Base-by-base conservation (phyloP, 2,113 vertebrate species). In the Caranx melampygus region DNA sequence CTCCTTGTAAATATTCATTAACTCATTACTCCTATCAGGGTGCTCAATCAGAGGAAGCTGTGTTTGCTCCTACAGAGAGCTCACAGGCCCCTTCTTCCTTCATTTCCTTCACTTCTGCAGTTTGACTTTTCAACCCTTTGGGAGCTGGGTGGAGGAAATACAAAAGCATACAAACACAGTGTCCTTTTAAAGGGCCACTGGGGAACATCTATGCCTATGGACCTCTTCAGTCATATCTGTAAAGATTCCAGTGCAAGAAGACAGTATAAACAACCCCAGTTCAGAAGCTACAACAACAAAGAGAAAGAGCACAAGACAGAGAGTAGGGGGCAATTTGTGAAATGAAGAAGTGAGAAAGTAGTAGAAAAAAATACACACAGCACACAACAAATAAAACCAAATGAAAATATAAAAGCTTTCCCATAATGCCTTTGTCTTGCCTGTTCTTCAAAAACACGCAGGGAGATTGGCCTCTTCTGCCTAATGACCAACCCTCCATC, bases 71-170 rank as follows among this genome's bases (percentile, higher is more conserved):
- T 49, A 26, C 55, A 55, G 52, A 59, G 45, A 73, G 15, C 34
- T 37, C 20, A 58, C 8, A 42, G 52, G 37, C 4, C 3, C 73
- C 33, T 65, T 81, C 55, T 58, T 58, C 54, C 47, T 49, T 72
- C 21, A 35, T 70, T 87, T 81, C 72, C 81, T 64, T 62, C 26
- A 61, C 45, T 61, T 42, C 40, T 42, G 8, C 18, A 55, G 26
- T 62, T 62, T 61, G 51, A 60, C 31, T 35, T 44, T 3, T 11
- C 0, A 3, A 31, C 64, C 78, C 70, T 81, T 69, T 59, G 87
- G 92, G 91, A 88, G 64, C 57, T n/a, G 33, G 84, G 35, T 40
- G 37, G 82, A 88, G 87, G 78, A 92, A 87, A 78, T 79, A 82
- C 82, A 83, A 87, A 92, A 47, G 37, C 7, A 86, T 59, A 83